Conservation (phyloP, 2,888 invertebrate species). For the Luffia ferchaultella region DNA sequence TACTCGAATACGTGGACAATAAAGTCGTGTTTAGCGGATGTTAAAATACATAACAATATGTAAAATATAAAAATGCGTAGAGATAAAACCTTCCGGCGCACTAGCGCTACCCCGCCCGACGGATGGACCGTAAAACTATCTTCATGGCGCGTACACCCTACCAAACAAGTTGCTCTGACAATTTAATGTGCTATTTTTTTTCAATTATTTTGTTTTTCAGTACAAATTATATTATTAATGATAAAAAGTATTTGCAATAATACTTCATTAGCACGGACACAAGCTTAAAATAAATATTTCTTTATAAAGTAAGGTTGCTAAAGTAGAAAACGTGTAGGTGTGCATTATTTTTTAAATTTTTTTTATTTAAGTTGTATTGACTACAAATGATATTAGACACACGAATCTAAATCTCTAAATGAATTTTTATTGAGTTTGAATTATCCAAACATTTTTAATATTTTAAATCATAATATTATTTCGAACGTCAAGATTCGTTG, state of each 20-base stretch:
- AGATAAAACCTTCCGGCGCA: constrained; percentile 66
- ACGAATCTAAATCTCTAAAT: no score
- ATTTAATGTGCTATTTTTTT: background rate
- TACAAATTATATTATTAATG: constrained; percentile 1
- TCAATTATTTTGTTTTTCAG: constrained; percentile 1
- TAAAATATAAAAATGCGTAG: constrained; percentile 12
- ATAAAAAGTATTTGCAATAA: constrained; percentile 12
- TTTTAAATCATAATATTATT: no score
- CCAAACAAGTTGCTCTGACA: constrained; percentile 29
- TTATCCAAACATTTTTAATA: no score
- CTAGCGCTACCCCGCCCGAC: constrained; percentile 41
- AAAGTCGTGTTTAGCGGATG: background rate
- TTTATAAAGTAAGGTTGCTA: background rate
- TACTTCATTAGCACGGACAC: constrained; percentile 10
- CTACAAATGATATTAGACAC: no score
- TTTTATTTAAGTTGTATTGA: no score
- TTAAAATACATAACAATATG: background rate
- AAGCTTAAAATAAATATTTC: background rate
- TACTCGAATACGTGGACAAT: background rate
- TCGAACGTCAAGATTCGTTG: no score
- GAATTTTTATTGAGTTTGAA: no score
- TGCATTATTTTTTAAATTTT: background rate
- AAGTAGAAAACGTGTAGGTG: no score
- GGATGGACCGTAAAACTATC: constrained; percentile 43
- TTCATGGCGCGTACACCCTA: constrained; percentile 54